phyloP scores from a whole-genome alignment of 2,888 invertebrate species.

The Hermaeophaga mercurialis region DNA sequence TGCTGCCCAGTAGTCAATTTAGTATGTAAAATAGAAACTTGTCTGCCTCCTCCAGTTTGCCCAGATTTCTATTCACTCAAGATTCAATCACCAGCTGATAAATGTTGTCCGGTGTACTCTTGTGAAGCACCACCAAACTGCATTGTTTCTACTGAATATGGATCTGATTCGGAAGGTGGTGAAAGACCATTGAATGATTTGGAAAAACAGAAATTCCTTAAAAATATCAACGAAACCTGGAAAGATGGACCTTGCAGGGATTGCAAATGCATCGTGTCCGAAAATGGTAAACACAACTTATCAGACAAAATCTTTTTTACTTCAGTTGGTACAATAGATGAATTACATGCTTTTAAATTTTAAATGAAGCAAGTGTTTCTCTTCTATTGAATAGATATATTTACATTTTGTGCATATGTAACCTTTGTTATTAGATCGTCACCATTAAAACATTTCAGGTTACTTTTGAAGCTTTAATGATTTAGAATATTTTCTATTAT shows the following conservation, averaged over 20 bases:
- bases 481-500: too few relatives aligned
- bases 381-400: too few relatives aligned
- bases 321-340: too few relatives aligned
- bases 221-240: conserved; percentile 68
- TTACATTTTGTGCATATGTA: too few relatives aligned
- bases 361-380: too few relatives aligned
- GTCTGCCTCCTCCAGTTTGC: conserved; percentile 67
- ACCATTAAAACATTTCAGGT: too few relatives aligned
- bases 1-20: conserved; percentile 72
- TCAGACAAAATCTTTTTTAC: too few relatives aligned
- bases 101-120: conserved; percentile 70
- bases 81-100: conserved; percentile 37
- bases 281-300: conserved; percentile 42
- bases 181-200: conserved; percentile 56
- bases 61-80: conserved; percentile 63
- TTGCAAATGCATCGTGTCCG: conserved; percentile 63
- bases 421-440: too few relatives aligned
- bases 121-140: conserved; percentile 73
- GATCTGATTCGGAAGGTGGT: conserved; percentile 62
- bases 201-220: conserved; percentile 61
- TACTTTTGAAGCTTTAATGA: too few relatives aligned
- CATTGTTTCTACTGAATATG: conserved; percentile 64
- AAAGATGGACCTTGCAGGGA: conserved; percentile 72
- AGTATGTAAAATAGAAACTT: conserved; percentile 67
- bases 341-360: too few relatives aligned